Evolutionary conservation across 2,113 vertebrate species (phyloP), one percentile per base, ranked within the genome.

Genomic region (Indicator maculatus): DNA sequence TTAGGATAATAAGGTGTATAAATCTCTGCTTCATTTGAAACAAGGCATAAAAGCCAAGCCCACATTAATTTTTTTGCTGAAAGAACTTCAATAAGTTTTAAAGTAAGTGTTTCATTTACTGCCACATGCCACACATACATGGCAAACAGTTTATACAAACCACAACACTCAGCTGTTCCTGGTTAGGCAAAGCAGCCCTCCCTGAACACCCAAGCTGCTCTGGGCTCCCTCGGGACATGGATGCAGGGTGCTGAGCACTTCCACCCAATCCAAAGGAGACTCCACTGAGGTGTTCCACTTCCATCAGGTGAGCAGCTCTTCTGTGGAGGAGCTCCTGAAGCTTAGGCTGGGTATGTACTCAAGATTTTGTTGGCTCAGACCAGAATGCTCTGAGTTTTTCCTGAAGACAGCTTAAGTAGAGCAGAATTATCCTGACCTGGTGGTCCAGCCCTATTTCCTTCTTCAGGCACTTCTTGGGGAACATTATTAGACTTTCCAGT

Each of bases 61-160:
- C 84, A 89, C 85, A 93, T 93, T 96, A 93, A 89, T 96, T 95
- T 95, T 93, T 97, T 93, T 84, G 88, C 92, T 93, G 95, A 96
- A 94, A 94, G 92, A 95, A 96, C 93, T 97, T 96, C 96, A 96
- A 93, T 96, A 96, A 96, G 95, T 94, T 96, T 93, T 90, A 93
- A 96, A 97, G 96, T 97, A 97, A 93, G 95, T 97, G 96, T 97
- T 97, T 97, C 97, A 96, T 96, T 97, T 97, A 97, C 95, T 97
- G 96, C 97, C 95, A 96, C 97, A 97, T 93, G 96, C 97, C 96
- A 96, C 90, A 93, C 93, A 95, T 97, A 95, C 89, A 96, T 96
- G 96, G 94, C 95, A 96, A 94, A 95, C 86, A 96, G 94, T 91
- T 95, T 95, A 95, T 94, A 95, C 95, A 96, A 96, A 96, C 96